phyloP scores from a whole-genome alignment of 2,888 invertebrate genomes.

The Thymelicus acteon region DNA sequence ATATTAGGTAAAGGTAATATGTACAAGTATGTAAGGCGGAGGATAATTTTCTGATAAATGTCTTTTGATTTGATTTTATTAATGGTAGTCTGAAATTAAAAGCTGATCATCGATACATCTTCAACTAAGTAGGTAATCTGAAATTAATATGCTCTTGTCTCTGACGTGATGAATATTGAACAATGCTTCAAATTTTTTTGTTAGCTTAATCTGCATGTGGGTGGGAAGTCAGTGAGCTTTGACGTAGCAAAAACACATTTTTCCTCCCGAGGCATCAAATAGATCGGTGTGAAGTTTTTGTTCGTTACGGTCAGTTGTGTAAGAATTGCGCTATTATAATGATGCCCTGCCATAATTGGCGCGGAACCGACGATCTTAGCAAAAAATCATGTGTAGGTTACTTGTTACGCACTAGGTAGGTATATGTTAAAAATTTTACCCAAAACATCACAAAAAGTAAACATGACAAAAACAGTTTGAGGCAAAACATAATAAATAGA shows the following conservation, averaged over 20 bases:
- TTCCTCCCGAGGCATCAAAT: constrained; percentile 24
- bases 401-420: neutral
- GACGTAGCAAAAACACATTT: constrained; percentile 37
- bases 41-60: no score
- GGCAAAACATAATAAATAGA: no score
- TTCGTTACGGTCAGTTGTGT: constrained; percentile 43
- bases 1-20: no score
- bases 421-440: no score
- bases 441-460: no score
- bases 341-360: constrained; percentile 13
- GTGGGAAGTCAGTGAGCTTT: constrained; percentile 9
- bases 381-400: constrained; percentile 11
- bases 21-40: no score
- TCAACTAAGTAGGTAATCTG: constrained; percentile 4
- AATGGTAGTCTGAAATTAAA: no score
- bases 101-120: neutral
- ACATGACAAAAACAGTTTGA: no score
- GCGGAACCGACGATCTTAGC: neutral
- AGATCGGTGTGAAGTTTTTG: constrained; percentile 40
- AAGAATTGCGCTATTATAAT: constrained; percentile 27
- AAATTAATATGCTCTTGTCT: constrained; percentile 20
- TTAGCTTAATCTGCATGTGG: constrained; percentile 4
- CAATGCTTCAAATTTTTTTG: constrained; percentile 20
- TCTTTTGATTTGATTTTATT: no score
- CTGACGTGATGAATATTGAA: constrained; percentile 22